phyloP scores from a whole-genome alignment of 2,888 invertebrate species.

The Plemyria rubiginata region DNA sequence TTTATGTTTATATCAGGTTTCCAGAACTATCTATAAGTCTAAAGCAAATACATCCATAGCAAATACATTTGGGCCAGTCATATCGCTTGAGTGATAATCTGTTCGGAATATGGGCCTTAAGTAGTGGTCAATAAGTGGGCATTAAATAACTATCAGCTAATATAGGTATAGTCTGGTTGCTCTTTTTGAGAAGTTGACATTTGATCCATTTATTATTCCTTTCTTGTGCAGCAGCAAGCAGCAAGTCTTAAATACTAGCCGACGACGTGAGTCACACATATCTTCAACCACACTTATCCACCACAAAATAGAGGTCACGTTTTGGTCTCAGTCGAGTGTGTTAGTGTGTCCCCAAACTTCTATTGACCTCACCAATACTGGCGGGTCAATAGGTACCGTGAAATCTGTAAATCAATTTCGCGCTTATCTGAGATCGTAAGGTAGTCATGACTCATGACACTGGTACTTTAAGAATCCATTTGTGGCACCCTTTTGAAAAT shows the following conservation, averaged over 20 bases:
- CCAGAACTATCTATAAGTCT: too few species aligned
- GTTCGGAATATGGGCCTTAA: not conserved
- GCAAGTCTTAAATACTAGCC: not conserved
- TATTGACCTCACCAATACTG: conserved; percentile 42
- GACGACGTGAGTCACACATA: not conserved
- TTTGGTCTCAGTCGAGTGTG: conserved; percentile 8
- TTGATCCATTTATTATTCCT: not conserved
- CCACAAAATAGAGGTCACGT: conserved; percentile 9
- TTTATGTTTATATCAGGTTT: not conserved
- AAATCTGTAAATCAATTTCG: conserved; percentile 54
- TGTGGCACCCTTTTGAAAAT: conserved; percentile 45
- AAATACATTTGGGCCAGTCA: not conserved
- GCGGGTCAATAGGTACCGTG: conserved; percentile 45
- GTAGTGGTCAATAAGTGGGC: not conserved
- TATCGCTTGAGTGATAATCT: not conserved
- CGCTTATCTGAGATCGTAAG: conserved; percentile 48
- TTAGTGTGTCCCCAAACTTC: conserved; percentile 26
- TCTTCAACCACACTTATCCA: not conserved
- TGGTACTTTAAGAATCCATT: conserved; percentile 57
- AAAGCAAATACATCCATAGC: not conserved
- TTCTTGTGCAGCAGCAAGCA: not conserved
- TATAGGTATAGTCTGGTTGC: not conserved
- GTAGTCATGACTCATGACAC: conserved; percentile 49
- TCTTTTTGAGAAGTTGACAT: too few species aligned
- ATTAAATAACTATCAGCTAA: not conserved